Conservation (phyloP, 1,140 invertebrate genomes). For the Nomia melanderi region DNA sequence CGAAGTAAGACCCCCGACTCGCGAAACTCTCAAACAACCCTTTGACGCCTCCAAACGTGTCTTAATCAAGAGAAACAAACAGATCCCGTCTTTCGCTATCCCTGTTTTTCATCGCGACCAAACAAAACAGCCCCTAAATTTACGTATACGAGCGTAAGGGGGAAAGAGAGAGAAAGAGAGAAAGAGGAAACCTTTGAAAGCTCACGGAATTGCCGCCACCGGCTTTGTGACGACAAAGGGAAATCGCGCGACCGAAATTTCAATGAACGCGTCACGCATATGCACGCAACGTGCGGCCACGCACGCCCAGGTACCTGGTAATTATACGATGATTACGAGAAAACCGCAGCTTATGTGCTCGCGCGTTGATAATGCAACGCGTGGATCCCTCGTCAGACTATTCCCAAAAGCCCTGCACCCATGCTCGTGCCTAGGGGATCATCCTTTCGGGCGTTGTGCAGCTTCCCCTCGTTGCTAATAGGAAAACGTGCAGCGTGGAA, state of each 20-base stretch:
- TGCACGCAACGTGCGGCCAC: background rate
- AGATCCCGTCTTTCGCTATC: constrained; percentile 15
- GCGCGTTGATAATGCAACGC: constrained; percentile 23
- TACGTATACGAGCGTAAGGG: background rate
- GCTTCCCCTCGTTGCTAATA: too few species aligned
- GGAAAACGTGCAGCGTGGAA: background rate
- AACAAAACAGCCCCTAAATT: constrained; percentile 47
- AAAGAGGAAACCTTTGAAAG: constrained; percentile 24
- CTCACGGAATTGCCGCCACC: constrained; percentile 32
- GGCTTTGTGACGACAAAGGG: constrained; percentile 33
- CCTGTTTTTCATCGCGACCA: too few species aligned
- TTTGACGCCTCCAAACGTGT: constrained; percentile 47
- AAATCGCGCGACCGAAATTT: constrained; percentile 48
- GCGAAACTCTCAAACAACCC: constrained; percentile 34
- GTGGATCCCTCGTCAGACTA: background rate
- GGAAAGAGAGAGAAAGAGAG: too few species aligned
- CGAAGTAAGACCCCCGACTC: background rate
- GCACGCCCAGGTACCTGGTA: background rate
- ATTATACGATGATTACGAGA: constrained; percentile 28
- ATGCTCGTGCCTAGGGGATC: background rate
- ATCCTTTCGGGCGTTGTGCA: background rate
- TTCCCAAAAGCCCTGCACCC: too few species aligned
- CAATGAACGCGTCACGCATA: background rate
- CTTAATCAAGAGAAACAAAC: constrained; percentile 56
- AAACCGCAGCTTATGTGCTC: constrained; percentile 32